Percentiles rank a stretch among this genome's conserved stretches.
phyloP scores from a whole-genome alignment of 2,113 vertebrate genomes.

The Pantherophis guttatus region DNA sequence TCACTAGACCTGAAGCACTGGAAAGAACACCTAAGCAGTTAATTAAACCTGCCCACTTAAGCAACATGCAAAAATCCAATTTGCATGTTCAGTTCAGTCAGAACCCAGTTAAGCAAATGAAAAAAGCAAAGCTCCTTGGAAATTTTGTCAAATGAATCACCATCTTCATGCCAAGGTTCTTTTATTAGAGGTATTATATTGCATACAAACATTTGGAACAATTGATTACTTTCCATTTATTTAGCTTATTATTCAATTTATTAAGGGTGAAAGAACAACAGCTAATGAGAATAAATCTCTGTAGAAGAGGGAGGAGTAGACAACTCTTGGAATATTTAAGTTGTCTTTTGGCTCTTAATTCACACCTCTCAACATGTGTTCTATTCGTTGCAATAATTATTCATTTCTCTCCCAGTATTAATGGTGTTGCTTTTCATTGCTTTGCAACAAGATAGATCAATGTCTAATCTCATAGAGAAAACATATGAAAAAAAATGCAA shows the following conservation, averaged over 20 bases:
- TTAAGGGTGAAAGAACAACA: slow-evolving; percentile 6
- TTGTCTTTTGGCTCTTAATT: slow-evolving; percentile 28
- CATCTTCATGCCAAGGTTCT: background rate
- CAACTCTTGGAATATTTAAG: slow-evolving; percentile 10
- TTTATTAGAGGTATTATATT: slow-evolving; percentile 5
- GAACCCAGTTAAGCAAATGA: background rate
- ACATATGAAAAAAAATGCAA: slow-evolving; percentile 2
- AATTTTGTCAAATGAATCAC: background rate
- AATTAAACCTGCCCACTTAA: background rate
- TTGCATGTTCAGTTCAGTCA: background rate
- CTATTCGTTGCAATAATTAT: background rate
- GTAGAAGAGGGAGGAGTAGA: background rate
- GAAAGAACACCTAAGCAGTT: background rate
- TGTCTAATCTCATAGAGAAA: background rate
- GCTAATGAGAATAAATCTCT: background rate
- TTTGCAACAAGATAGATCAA: background rate
- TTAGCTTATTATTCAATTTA: background rate
- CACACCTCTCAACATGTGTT: background rate
- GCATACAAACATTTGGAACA: slow-evolving; percentile 6
- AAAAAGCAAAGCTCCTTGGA: background rate
- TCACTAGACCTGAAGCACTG: background rate
- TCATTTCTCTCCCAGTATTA: slow-evolving; percentile 26
- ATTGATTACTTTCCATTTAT: slow-evolving; percentile 8
- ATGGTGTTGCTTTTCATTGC: slow-evolving; percentile 20
- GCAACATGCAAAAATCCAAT: background rate